Base-by-base conservation (phyloP, 2,797 vertebrate genomes). In the Galagoides demidoff region DNA sequence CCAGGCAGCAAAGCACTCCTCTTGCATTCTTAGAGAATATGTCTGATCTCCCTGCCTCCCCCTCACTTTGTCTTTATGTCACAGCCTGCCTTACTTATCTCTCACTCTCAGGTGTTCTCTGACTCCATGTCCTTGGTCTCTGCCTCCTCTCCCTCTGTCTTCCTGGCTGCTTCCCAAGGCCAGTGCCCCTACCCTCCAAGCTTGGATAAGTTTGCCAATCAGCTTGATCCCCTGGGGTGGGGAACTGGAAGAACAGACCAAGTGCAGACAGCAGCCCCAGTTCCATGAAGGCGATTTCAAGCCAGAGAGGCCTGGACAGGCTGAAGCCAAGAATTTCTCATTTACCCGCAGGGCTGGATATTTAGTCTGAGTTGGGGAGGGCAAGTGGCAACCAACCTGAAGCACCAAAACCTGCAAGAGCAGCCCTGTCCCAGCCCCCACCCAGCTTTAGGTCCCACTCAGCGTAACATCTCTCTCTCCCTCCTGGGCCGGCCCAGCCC, bases 271-370 rank as follows among this genome's bases (percentile, higher is more conserved):
- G 91, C 96, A 94, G 96, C 73, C 96, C 76, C 43, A 8, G 79
- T 89, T 95, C 95, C 91, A 68, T 88, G 89, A 97, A 96, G 76
- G 94, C 2, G 4, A 68, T 77, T 94, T 94, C 70, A 92, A 97
- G 96, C 96, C 97, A 96, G 91, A 96, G 95, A 96, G 81, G 94
- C 89, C 94, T 57, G 77, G 90, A 73, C 57, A 49, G 88, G 61
- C 91, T 16, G 85, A 92, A 92, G 97, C 97, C 97, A 97, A 96
- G 97, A 98, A 98, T 96, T 95, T 95, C 96, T 97, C 97, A 96
- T 96, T 97, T 94, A 95, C 95, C 96, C 81, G 7, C 81, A 95
- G 95, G 94, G 76, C 86, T 97, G 89, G 96, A 96, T 97, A 97
- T 98, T 98, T 98, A 97, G 96, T 98, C 95, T 96, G 95, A 78